Percentiles rank a stretch among this genome's conserved stretches.
These are phyloP conservation scores for Mus pahari DNA, from an alignment of 2,113 vertebrate genomes.

Conservation along the genomic window DNA sequence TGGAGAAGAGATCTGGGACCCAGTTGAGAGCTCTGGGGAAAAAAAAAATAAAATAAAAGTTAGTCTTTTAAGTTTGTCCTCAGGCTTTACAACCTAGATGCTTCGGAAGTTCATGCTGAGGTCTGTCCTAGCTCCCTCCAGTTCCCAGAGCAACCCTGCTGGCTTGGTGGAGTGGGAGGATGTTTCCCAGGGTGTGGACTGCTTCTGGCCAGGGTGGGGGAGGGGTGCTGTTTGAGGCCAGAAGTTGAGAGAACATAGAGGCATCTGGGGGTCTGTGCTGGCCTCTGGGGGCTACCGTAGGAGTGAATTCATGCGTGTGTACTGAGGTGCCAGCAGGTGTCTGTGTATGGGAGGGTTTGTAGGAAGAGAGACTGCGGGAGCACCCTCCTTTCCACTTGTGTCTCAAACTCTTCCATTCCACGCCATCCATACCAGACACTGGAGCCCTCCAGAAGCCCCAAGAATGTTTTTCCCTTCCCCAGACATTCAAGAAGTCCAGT, in stretches of 20 bases:
- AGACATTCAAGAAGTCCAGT: not conserved
- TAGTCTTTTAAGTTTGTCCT: conserved; percentile 44
- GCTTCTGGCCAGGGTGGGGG: not conserved
- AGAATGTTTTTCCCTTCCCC: not conserved
- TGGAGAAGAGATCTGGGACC: not conserved
- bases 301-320: not conserved
- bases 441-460: not conserved
- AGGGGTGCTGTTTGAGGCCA: not conserved
- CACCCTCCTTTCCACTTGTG: not conserved
- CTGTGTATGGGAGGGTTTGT: not conserved
- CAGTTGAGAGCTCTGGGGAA: not conserved
- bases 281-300: not conserved
- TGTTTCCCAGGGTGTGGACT: not conserved
- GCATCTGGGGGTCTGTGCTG: not conserved
- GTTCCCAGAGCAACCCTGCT: not conserved
- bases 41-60: conserved; percentile 25
- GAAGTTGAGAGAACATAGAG: not conserved
- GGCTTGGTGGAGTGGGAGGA: not conserved
- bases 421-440: not conserved
- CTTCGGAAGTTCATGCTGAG: not conserved
- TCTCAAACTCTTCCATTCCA: not conserved
- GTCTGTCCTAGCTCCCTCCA: not conserved
- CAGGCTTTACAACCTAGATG: conserved; percentile 31
- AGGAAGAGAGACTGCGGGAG: not conserved
- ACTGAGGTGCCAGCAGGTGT: not conserved